phyloP scores from a whole-genome alignment of 2,113 vertebrate species.

The cat (Felis catus) region F.catus_Fca126_mat1.0 CM031411.1:26797501-26798000 shows the following conservation, averaged over 20 bases:
- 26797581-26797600: conserved; percentile 11
- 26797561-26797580: background rate
- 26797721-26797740: background rate
- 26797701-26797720: conserved; percentile 13
- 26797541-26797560: background rate
- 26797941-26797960: background rate
- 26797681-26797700: conserved; percentile 39
- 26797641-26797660: conserved; percentile 3
- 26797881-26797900: conserved; percentile 1
- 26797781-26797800: conserved; percentile 13
- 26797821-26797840: background rate
- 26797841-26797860: background rate
- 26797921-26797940: conserved; percentile 32
- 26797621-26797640: background rate
- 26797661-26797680: conserved; percentile 32
- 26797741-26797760: conserved; percentile 5
- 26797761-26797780: background rate
- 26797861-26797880: conserved; percentile 4
- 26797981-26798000: background rate
- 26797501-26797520: background rate
- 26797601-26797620: conserved; percentile 22
- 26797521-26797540: conserved; percentile 32
- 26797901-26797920: background rate
- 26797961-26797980: background rate
- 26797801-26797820: background rate